These are phyloP conservation scores for Carollia perspicillata DNA, from an alignment of 2,113 vertebrate species.

Conservation along the genomic window DNA sequence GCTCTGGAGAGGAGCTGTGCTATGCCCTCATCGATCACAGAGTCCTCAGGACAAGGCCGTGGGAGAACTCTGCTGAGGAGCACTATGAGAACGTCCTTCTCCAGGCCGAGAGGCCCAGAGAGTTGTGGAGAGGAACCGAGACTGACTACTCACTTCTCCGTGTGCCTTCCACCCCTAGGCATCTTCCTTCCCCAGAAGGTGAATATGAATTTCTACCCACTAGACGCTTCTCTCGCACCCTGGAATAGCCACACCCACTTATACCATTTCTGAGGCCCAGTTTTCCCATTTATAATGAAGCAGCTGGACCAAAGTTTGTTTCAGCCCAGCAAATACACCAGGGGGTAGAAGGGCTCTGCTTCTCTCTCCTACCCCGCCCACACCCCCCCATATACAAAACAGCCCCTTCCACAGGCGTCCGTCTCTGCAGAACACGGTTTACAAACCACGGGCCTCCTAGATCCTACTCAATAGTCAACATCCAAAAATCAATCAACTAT, in stretches of 20 bases:
- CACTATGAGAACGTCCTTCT: constrained; percentile 53
- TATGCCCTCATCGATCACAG: constrained; percentile 53
- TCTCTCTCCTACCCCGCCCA: background rate
- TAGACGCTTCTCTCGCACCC: background rate
- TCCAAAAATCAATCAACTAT: background rate
- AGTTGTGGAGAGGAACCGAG: background rate
- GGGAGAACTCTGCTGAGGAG: background rate
- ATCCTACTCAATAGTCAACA: background rate
- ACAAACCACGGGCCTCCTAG: background rate
- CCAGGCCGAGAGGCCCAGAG: background rate
- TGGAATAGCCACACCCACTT: background rate
- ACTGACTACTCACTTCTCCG: constrained; percentile 68
- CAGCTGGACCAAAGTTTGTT: background rate
- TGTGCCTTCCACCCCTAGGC: background rate
- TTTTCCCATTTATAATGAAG: background rate
- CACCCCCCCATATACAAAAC: background rate
- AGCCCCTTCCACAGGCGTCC: background rate
- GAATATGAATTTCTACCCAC: constrained; percentile 73
- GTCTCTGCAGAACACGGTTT: background rate
- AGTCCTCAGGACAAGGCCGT: accelerated
- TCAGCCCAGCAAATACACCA: background rate
- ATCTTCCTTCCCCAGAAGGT: background rate
- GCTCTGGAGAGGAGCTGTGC: constrained; percentile 54
- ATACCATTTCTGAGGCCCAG: background rate
- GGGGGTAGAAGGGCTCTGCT: background rate